Conservation (phyloP, 2,797 vertebrate genomes). For the Rhyacichthys aspro region DNA sequence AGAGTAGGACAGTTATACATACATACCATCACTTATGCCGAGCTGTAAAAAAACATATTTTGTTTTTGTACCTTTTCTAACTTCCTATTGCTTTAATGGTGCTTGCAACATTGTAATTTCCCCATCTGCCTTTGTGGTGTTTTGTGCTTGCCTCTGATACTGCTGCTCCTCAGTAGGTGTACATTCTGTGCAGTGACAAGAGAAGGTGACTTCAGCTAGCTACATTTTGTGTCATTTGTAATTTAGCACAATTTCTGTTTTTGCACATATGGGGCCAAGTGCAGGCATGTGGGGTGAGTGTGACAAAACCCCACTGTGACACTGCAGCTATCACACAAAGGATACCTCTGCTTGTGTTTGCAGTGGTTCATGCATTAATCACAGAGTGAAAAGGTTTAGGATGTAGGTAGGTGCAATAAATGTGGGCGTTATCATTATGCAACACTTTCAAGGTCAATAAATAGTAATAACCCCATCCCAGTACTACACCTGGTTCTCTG, state of each 20-base stretch:
- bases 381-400: conserved; percentile 60
- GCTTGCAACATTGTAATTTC: conserved; percentile 54
- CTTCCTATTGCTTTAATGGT: conserved; percentile 61
- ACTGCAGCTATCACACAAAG: conserved; percentile 73
- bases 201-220: conserved; percentile 61
- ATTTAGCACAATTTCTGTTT: conserved; percentile 17
- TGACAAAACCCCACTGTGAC: conserved; percentile 72
- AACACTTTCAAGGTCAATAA: conserved; percentile 23
- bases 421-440: conserved; percentile 19
- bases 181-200: conserved; percentile 64
- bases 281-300: conserved; percentile 37
- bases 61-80: conserved; percentile 52
- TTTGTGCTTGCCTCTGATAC: conserved; percentile 53
- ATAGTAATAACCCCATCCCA: too few species aligned
- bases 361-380: conserved; percentile 66
- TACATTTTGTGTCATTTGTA: conserved; percentile 39
- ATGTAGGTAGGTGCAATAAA: conserved; percentile 45
- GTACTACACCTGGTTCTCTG: too few species aligned
- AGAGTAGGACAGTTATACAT: too few species aligned
- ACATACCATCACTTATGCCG: conserved; percentile 19
- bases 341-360: conserved; percentile 56
- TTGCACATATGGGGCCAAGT: conserved; percentile 25
- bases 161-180: conserved; percentile 58
- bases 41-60: conserved; percentile 50
- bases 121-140: conserved; percentile 42